A percentile compares a stretch with the other conserved stretches of the same genome.
Evolutionary conservation across 1,140 invertebrate genomes (phyloP).

Genomic region (Listronotus oregonensis): DNA sequence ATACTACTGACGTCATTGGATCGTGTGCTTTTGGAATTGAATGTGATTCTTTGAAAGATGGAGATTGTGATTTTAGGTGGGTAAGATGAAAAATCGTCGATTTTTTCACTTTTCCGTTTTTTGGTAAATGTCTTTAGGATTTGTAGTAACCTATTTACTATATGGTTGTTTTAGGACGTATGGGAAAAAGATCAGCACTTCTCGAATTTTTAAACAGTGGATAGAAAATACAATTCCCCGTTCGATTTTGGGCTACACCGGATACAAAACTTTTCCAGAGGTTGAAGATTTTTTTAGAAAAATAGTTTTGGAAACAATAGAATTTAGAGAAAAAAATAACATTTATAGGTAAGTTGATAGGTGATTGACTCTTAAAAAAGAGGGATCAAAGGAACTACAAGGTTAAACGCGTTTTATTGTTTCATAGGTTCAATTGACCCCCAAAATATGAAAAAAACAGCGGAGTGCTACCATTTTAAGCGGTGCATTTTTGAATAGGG

Average conservation of each 20-base stretch:
- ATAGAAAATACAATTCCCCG: neutral
- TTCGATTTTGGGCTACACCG: neutral
- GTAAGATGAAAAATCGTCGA: neutral
- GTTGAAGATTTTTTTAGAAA: constrained; percentile 56
- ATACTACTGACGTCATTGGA: constrained; percentile 62
- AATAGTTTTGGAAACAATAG: constrained; percentile 16
- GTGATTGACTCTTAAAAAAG: too few species aligned
- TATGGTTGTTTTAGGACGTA: neutral
- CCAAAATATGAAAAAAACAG: too few species aligned
- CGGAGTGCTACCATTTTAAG: too few species aligned
- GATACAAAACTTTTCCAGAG: constrained; percentile 3
- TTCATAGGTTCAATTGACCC: too few species aligned
- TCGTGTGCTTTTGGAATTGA: constrained; percentile 64
- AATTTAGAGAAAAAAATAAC: constrained; percentile 57
- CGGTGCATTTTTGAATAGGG: too few species aligned
- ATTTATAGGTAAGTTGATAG: constrained; percentile 8
- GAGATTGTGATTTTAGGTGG: constrained; percentile 53
- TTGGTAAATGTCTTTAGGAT: neutral
- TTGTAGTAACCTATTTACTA: too few species aligned
- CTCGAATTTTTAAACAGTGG: neutral
- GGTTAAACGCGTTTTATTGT: too few species aligned
- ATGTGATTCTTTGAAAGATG: constrained; percentile 59
- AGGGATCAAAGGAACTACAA: too few species aligned
- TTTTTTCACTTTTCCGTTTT: too few species aligned
- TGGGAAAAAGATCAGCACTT: neutral